phyloP scores from a whole-genome alignment of 2,797 vertebrate genomes.

The Pangasius sanitwongsei region DNA sequence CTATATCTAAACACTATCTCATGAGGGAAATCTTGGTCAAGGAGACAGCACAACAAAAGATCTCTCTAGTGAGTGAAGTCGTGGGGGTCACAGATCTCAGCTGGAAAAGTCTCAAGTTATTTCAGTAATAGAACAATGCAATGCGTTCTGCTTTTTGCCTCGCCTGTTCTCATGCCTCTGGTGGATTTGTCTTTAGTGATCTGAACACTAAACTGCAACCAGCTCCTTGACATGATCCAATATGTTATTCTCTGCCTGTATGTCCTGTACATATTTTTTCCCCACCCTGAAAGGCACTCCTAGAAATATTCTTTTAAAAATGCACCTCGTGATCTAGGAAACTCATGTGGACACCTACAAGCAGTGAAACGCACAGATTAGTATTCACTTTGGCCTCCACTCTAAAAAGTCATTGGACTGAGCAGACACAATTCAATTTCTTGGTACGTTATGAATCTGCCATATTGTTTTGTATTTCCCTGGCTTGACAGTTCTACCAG shows the following conservation, averaged over 20 bases:
- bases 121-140: not conserved
- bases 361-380: not conserved
- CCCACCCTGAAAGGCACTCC: not conserved
- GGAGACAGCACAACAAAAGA: conserved; percentile 68
- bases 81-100: not conserved
- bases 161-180: not conserved
- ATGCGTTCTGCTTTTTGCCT: not conserved
- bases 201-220: not conserved
- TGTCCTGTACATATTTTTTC: not conserved
- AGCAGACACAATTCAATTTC: not conserved
- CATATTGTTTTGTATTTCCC: not conserved
- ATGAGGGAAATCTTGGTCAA: conserved; percentile 72
- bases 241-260: not conserved
- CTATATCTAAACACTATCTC: conserved; percentile 70
- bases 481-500: not conserved
- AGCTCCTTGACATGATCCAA: not conserved
- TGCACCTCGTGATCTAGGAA: not conserved
- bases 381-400: not conserved
- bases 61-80: conserved; percentile 18
- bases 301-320: not conserved
- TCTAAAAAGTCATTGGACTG: not conserved
- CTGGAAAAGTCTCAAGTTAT: not conserved
- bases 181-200: not conserved
- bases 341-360: not conserved
- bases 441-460: not conserved